phyloP scores from a whole-genome alignment of 2,888 invertebrate genomes.

The Phortica magna region DNA sequence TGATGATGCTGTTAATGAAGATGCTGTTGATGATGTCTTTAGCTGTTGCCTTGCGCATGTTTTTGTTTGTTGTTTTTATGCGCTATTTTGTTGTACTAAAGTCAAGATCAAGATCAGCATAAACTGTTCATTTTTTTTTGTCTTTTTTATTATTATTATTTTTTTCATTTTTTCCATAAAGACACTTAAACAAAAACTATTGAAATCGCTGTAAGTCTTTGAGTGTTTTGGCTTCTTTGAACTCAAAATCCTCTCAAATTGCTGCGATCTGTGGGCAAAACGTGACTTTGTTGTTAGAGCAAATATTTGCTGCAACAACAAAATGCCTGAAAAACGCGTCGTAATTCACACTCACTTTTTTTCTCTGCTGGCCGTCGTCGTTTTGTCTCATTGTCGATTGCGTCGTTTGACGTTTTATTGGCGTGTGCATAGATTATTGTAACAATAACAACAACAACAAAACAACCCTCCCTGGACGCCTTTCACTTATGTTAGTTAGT shows the following conservation, averaged over 20 bases:
- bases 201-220: no score
- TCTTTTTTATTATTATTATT: not conserved
- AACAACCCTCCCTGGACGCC: not conserved
- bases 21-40: not conserved
- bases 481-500: not conserved
- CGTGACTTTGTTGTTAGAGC: not conserved
- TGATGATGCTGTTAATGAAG: not conserved
- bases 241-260: no score
- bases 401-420: constrained; percentile 58
- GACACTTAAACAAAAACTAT: no score
- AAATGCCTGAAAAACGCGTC: not conserved
- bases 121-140: not conserved
- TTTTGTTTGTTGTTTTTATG: not conserved
- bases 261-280: not conserved
- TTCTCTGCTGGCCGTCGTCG: no score
- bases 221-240: no score
- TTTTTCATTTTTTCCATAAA: no score
- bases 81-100: not conserved
- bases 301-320: not conserved
- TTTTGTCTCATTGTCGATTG: not conserved
- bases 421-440: constrained; percentile 22
- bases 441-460: no score
- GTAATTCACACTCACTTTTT: constrained; percentile 71
- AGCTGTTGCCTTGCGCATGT: not conserved
- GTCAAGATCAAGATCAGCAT: constrained; percentile 22